Evolutionary conservation across 2,888 invertebrate species (phyloP).

Genomic region (Metopia argyrocephala): DNA sequence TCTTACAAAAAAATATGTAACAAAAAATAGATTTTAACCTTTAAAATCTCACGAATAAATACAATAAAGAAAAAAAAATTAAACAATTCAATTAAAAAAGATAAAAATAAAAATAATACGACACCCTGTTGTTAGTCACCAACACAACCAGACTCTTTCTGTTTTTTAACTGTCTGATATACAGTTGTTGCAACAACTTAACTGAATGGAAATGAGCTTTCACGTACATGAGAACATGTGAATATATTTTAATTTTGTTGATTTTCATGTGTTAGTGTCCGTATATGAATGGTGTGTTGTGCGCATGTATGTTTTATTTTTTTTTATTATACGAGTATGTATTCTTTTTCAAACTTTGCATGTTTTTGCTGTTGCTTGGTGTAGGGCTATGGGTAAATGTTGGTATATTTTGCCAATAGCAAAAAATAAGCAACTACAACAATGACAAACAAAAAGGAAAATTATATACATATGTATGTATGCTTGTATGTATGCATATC

Average conservation of each 20-base stretch:
- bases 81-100: constrained; percentile 8
- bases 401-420: too few species aligned
- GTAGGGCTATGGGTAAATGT: too few species aligned
- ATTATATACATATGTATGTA: too few species aligned
- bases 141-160: neutral
- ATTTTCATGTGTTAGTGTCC: neutral
- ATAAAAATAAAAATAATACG: neutral
- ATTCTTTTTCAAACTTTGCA: too few species aligned
- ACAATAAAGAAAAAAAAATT: too few species aligned
- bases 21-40: too few species aligned
- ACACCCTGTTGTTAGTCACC: neutral
- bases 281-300: constrained; percentile 35
- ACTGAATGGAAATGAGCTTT: neutral
- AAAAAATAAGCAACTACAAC: too few species aligned
- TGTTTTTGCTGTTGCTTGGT: too few species aligned
- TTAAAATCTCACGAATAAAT: too few species aligned
- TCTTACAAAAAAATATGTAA: too few species aligned
- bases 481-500: constrained; percentile 1
- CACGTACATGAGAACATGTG: neutral
- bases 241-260: constrained; percentile 17
- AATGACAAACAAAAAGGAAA: too few species aligned
- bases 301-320: constrained; percentile 53
- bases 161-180: neutral
- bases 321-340: neutral
- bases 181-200: neutral